phyloP scores from a whole-genome alignment of 2,888 invertebrate genomes.

The Polymixis flavicincta region DNA sequence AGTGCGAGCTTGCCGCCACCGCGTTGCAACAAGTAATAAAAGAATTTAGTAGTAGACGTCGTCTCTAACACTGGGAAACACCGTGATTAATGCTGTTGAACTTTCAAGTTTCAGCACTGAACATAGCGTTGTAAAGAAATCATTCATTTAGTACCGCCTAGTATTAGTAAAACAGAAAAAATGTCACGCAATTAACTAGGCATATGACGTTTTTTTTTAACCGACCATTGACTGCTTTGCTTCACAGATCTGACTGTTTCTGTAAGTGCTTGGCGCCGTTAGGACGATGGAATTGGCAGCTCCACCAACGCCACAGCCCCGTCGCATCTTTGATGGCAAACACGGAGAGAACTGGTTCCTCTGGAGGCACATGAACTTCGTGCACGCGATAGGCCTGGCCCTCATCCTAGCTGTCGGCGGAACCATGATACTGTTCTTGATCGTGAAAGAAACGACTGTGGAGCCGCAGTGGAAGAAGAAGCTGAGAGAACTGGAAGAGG shows the following conservation, averaged over 20 bases:
- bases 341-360: background rate
- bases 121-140: background rate
- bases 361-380: background rate
- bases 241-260: constrained; percentile 4
- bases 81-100: background rate
- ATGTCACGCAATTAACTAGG: too few relatives aligned
- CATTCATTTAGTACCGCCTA: background rate
- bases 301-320: background rate
- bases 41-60: background rate
- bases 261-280: background rate
- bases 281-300: background rate
- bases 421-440: background rate
- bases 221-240: background rate
- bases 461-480: background rate
- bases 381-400: background rate
- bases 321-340: background rate
- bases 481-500: background rate
- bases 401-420: background rate
- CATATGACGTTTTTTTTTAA: background rate
- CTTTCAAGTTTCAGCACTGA: background rate
- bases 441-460: background rate
- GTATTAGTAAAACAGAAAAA: background rate
- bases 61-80: background rate
- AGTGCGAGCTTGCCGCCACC: background rate
- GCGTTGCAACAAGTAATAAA: background rate